Evolutionary conservation across 2,888 invertebrate species (phyloP), one percentile per base, ranked within the genome.

Genomic region (Epistrophe eligans): DNA sequence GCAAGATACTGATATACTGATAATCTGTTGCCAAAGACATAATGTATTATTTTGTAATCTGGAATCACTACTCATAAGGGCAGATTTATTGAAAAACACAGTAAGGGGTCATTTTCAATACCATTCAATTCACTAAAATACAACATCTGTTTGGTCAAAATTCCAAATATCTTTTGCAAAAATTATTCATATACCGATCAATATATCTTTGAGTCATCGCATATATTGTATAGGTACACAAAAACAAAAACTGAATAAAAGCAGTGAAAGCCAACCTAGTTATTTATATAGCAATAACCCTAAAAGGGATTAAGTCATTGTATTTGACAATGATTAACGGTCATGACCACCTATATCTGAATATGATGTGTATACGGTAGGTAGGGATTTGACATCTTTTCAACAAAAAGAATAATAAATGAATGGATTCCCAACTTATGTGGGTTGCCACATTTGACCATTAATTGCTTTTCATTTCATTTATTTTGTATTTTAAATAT

Each of bases 301-400:
- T 15, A 60, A 45, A 62, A 62, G 13, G 48, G 28, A 60, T 74
- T 40, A 62, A 62, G 52, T 52, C 74, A 40, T 52, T 52, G 5
- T 10, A 40, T 62, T 62, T 43, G 50, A 38, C 40, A 74, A 32
- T 62, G 74, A 74, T 74, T 74, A 62, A 74, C 62, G 74, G 62
- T 73, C 62, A 9, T 11, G 7, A 40, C 50, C 24, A 50, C 50
- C 74, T n/a, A n/a, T n/a, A 74, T 62, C 50, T 19, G 13, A 17
- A 19, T 13, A 40, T 15, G n/a, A 15, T 5, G 0, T 7, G 13
- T 45, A 45, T 5, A 58, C 13, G 9, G 35, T 35, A 35, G 35
- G 9, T 7, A 60, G 40, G 32, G 35, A 62, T 40, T 43, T 64
- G 62, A 74, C 40, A 48, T 73, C 45, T 60, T 48, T 17, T 17